Conservation (phyloP, 2,888 invertebrate genomes). For the Tetheella fluctuosa region DNA sequence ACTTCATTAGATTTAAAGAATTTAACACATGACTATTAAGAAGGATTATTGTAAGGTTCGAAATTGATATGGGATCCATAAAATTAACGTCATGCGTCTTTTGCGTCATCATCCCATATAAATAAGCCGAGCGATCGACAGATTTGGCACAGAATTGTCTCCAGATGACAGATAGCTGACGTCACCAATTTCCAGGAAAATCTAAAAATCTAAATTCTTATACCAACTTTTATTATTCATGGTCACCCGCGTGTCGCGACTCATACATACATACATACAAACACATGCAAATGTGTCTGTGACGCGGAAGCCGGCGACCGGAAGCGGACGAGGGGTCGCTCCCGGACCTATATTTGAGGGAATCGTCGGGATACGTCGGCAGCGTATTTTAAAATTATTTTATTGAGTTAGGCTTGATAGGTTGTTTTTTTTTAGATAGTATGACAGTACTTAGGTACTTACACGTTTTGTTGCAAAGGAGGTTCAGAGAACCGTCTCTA, state of each 20-base stretch:
- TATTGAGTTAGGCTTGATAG: neutral
- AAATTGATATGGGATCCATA: no score
- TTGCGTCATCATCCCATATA: no score
- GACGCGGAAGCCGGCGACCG: slow-evolving; percentile 5
- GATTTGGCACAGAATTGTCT: no score
- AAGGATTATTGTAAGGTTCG: no score
- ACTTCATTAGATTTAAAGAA: no score
- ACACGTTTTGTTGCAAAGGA: no score
- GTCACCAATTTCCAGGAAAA: neutral
- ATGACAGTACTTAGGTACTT: no score
- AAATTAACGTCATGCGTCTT: no score
- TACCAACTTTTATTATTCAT: neutral
- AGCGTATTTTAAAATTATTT: neutral
- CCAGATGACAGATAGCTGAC: neutral
- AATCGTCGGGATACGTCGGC: neutral
- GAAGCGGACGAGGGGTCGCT: slow-evolving; percentile 6
- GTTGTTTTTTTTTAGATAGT: no score
- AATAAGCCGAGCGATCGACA: no score
- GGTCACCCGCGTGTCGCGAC: neutral
- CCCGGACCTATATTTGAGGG: slow-evolving; percentile 6
- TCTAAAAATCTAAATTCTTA: neutral
- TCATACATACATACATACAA: neutral
- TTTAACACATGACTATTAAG: no score
- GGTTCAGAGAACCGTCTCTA: no score
- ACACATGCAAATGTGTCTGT: neutral